Evolutionary conservation across 2,888 invertebrate species (phyloP).

Genomic region (Gortyna flavago): DNA sequence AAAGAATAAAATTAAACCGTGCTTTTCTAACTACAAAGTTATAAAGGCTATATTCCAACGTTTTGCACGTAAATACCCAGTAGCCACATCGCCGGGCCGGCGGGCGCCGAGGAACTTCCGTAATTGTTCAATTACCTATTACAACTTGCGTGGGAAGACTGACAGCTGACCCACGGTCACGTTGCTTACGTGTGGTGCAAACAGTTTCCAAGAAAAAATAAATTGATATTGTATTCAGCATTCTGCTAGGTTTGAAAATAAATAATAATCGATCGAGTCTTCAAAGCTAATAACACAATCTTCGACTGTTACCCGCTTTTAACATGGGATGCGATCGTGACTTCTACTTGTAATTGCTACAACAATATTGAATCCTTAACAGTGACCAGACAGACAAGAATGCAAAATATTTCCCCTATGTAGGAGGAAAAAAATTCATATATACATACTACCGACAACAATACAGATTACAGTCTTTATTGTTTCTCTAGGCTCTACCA

Average conservation of each 20-base stretch:
- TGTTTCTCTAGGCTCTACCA: slow-evolving; percentile 81
- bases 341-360: slow-evolving; percentile 23
- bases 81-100: slow-evolving; percentile 24
- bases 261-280: slow-evolving; percentile 1
- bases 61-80: slow-evolving; percentile 45
- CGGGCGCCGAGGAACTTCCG: slow-evolving; percentile 46
- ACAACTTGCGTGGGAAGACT: slow-evolving; percentile 66
- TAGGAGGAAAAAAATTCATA: slow-evolving; percentile 71
- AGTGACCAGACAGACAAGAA: slow-evolving; percentile 64
- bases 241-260: slow-evolving; percentile 2
- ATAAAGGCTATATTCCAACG: slow-evolving; percentile 26
- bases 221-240: slow-evolving; percentile 19
- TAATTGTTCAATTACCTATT: slow-evolving; percentile 58
- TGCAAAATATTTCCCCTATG: slow-evolving; percentile 69
- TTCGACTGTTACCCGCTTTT: not conserved
- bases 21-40: not conserved
- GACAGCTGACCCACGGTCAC: slow-evolving; percentile 53
- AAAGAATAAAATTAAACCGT: not conserved
- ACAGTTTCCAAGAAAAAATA: slow-evolving; percentile 13
- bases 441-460: slow-evolving; percentile 74
- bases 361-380: slow-evolving; percentile 37
- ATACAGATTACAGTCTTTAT: slow-evolving; percentile 80
- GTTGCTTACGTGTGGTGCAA: slow-evolving; percentile 3
- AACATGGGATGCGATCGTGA: not conserved
- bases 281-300: slow-evolving; percentile 32